These are phyloP conservation scores for Agapornis roseicollis DNA, from an alignment of 2,113 vertebrate species.

Conservation along the genomic window DNA sequence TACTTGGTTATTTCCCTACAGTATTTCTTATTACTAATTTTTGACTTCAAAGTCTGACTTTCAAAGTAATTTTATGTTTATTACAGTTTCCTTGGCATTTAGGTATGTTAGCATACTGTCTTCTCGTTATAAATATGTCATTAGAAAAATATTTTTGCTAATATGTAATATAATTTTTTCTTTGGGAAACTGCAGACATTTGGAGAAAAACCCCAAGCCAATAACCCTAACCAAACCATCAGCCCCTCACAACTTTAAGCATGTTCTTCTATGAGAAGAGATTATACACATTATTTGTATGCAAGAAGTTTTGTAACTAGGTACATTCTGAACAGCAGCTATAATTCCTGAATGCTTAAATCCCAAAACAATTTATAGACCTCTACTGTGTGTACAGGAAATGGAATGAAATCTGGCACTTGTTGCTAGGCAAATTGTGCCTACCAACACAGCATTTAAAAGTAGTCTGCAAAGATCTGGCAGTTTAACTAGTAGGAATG, in stretches of 20 bases:
- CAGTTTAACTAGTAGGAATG: slow-evolving; percentile 11
- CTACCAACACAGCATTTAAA: neutral
- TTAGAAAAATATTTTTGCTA: neutral
- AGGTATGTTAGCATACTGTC: neutral
- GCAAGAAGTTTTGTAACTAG: neutral
- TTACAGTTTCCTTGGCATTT: neutral
- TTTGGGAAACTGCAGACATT: neutral
- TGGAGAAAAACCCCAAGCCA: neutral
- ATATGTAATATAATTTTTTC: neutral
- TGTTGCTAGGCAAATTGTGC: slow-evolving; percentile 58
- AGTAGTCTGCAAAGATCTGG: neutral
- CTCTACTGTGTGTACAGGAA: neutral
- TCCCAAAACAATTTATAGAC: neutral
- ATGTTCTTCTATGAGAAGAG: neutral
- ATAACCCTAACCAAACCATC: neutral
- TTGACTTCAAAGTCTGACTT: neutral
- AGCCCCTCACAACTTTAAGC: neutral
- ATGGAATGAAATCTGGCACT: slow-evolving; percentile 31
- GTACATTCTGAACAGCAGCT: neutral
- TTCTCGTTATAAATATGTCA: neutral
- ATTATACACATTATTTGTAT: neutral
- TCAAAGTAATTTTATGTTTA: neutral
- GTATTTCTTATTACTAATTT: neutral
- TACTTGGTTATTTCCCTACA: neutral
- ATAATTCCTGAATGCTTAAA: neutral